phyloP scores from a whole-genome alignment of 2,888 invertebrate genomes.

The Aphidius colemani region DNA sequence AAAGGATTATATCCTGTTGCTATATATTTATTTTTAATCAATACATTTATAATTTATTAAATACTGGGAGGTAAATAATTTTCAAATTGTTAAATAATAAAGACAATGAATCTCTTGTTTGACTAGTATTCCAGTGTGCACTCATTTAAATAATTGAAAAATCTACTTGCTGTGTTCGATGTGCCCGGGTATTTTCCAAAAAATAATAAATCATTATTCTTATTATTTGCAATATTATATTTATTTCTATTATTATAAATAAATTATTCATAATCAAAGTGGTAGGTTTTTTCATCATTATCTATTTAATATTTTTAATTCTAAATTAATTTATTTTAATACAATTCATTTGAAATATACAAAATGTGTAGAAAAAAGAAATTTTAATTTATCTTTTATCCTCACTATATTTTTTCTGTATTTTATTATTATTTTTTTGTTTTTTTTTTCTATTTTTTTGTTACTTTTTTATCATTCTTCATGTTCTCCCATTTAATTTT shows the following conservation, averaged over 20 bases:
- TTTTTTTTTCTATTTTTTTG: neutral
- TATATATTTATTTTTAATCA: too few species aligned
- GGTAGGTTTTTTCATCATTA: slow-evolving; percentile 37
- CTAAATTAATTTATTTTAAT: too few species aligned
- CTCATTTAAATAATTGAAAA: slow-evolving; percentile 9
- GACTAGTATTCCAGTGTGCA: slow-evolving; percentile 33
- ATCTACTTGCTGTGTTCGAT: too few species aligned
- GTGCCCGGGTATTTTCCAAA: slow-evolving; percentile 29
- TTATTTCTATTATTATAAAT: too few species aligned
- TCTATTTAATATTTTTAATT: slow-evolving; percentile 25
- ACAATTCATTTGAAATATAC: slow-evolving; percentile 43
- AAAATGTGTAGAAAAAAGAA: slow-evolving; percentile 52
- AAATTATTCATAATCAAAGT: neutral
- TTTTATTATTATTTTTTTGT: slow-evolving; percentile 31
- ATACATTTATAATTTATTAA: too few species aligned
- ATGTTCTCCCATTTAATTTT: too few species aligned
- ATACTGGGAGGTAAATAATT: neutral
- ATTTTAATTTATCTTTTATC: slow-evolving; percentile 36
- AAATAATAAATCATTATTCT: slow-evolving; percentile 33
- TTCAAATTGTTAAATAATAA: slow-evolving; percentile 12
- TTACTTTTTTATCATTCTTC: too few species aligned
- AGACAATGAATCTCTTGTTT: slow-evolving; percentile 27
- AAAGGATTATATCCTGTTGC: too few species aligned
- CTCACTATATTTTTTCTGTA: slow-evolving; percentile 13
- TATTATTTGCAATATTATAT: slow-evolving; percentile 27